These are phyloP conservation scores for Gopherus flavomarginatus DNA, from an alignment of 2,113 vertebrate species.

Conservation along the genomic window DNA sequence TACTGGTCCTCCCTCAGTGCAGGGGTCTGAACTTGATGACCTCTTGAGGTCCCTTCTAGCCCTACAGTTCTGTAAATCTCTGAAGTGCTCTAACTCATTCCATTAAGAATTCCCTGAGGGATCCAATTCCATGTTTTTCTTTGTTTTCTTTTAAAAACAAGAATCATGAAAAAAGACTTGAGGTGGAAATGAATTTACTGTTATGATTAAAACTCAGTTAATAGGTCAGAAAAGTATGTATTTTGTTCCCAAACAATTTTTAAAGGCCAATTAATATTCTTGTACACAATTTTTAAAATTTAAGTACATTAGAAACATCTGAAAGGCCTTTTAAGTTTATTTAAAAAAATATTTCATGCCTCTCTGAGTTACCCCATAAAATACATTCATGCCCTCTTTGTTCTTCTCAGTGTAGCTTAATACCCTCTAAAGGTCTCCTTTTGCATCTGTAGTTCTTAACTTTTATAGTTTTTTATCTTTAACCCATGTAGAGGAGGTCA, in stretches of 20 bases:
- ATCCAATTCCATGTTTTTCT: accelerated
- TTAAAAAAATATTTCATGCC: background rate
- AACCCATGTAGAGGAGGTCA: background rate
- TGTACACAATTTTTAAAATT: background rate
- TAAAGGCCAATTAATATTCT: background rate
- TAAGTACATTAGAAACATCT: background rate
- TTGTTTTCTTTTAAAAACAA: background rate
- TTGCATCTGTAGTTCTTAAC: background rate
- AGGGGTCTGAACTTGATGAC: too few relatives aligned
- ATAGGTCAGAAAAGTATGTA: accelerated
- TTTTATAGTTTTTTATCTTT: conserved; percentile 1
- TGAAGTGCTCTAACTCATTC: background rate
- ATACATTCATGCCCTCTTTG: accelerated
- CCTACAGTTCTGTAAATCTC: background rate
- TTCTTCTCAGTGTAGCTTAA: background rate
- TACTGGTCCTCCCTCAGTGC: too few relatives aligned
- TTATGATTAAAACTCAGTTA: background rate
- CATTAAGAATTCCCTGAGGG: accelerated
- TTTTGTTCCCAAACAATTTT: accelerated
- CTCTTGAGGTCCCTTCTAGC: background rate
- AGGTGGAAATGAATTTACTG: background rate
- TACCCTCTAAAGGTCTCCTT: background rate
- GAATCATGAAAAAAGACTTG: background rate
- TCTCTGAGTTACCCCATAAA: background rate
- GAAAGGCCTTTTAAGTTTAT: background rate